Evolutionary conservation across 2,113 vertebrate genomes (phyloP).

Genomic region (Istiophorus platypterus): DNA sequence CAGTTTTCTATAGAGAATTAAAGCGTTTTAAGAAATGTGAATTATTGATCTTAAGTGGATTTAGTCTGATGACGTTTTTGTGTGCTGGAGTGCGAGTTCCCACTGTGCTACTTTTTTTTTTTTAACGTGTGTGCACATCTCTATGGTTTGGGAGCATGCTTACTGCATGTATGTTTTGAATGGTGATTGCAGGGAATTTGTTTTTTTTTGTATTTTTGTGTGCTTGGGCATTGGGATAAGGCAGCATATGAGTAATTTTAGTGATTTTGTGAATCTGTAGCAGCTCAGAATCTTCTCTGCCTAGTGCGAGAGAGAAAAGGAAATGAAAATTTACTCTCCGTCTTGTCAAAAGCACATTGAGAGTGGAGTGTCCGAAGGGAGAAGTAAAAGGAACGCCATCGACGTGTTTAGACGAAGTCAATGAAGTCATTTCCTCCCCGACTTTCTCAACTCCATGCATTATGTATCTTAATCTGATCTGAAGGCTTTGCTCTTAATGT

Average conservation of each 20-base stretch:
- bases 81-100: constrained; percentile 46
- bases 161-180: constrained; percentile 22
- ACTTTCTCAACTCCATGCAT: constrained; percentile 63
- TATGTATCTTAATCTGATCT: constrained; percentile 80
- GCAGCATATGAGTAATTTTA: constrained; percentile 2
- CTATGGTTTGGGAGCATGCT: constrained; percentile 14
- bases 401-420: constrained; percentile 70
- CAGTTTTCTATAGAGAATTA: constrained; percentile 79
- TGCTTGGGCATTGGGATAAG: constrained; percentile 19
- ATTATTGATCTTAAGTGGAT: constrained; percentile 84
- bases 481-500: constrained; percentile 75
- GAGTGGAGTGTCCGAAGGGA: constrained; percentile 13
- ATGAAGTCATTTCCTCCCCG: constrained; percentile 62
- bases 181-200: constrained; percentile 9
- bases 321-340: constrained; percentile 44
- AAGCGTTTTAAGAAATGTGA: constrained; percentile 81
- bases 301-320: constrained; percentile 10
- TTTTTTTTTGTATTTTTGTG: constrained; percentile 20
- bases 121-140: not conserved
- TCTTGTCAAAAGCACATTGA: constrained; percentile 41
- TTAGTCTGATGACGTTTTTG: constrained; percentile 63
- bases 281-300: constrained; percentile 40
- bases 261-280: constrained; percentile 31
- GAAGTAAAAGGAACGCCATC: constrained; percentile 52
- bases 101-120: constrained; percentile 15